phyloP scores from a whole-genome alignment of 35 echinoderm and acorn worm species.

The Hemicentrotus pulcherrimus region DNA sequence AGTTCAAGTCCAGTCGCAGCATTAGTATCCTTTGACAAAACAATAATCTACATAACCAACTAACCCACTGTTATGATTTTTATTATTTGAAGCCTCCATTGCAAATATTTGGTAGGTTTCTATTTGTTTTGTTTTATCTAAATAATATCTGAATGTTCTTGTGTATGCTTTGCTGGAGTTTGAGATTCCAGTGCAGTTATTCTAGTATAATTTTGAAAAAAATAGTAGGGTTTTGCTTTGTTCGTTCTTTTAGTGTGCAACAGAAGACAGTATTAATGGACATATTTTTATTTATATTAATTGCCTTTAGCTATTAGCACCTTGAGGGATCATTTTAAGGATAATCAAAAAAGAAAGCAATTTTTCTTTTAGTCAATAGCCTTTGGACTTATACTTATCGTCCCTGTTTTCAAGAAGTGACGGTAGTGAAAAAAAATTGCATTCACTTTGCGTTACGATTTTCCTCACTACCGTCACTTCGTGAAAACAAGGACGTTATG shows the following conservation, averaged over 20 bases:
- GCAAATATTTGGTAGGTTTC: background rate
- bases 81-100: background rate
- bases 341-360: background rate
- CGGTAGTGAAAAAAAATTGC: no score
- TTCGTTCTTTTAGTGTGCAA: background rate
- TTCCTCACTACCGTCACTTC: no score
- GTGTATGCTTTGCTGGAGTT: background rate
- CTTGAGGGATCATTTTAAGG: background rate
- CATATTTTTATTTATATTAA: slow-evolving; percentile 1
- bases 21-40: no score
- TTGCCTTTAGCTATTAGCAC: background rate
- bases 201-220: background rate
- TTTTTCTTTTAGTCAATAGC: background rate
- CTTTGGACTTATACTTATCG: background rate
- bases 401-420: no score
- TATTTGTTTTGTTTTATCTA: background rate
- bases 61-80: no score
- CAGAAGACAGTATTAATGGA: background rate
- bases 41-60: no score
- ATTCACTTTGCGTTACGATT: no score
- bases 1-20: no score
- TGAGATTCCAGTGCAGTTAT: background rate
- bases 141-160: no score
- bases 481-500: no score
- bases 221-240: background rate